Base-by-base conservation (phyloP, 2,113 vertebrate species). In the Poicephalus meyeri region DNA sequence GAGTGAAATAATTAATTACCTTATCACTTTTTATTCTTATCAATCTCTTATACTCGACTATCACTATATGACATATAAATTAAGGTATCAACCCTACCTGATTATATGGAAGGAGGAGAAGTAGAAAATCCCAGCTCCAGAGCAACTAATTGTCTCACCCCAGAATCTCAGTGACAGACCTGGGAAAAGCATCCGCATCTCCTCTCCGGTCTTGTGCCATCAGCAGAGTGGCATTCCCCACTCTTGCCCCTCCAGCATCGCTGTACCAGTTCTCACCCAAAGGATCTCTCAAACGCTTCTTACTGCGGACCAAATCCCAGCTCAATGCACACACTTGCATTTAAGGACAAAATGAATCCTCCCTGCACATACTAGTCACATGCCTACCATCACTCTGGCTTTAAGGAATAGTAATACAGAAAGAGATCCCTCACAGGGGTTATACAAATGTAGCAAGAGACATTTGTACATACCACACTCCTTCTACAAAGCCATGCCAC, bases 241-340 rank as follows among this genome's bases (percentile, higher is more conserved):
- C 2, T 31, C 20, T 24, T 68, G 77, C 28, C 69, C 50, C 28
- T 83, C 53, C 66, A 47, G 65, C 55, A 80, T 16, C 3, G 0
- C 66, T 39, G 2, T 16, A 73, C 9, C 73, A 33, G 10, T 74
- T 50, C 81, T 74, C 56, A 80, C 55, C 76, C 83, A 49, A 91
- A 94, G 46, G 39, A 76, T 46, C 58, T 56, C 93, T 74, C 89
- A 37, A 86, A 56, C 35, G 31, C 58, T 73, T 47, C 16, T 60
- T 56, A 47, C 55, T 5, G 44, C 3, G 1, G 58, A 55, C 53
- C 77, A 79, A 89, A 72, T 4, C 2, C 68, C 1, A 0, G 35
- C 73, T 89, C 0, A 0, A 68, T 0, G 1, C 13, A 39, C 26
- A 10, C 44, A 31, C 0, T 2, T 13, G 49, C 31, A 7, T 29